Conservation (phyloP, 2,797 vertebrate species). For the Eulemur coronatus region DNA sequence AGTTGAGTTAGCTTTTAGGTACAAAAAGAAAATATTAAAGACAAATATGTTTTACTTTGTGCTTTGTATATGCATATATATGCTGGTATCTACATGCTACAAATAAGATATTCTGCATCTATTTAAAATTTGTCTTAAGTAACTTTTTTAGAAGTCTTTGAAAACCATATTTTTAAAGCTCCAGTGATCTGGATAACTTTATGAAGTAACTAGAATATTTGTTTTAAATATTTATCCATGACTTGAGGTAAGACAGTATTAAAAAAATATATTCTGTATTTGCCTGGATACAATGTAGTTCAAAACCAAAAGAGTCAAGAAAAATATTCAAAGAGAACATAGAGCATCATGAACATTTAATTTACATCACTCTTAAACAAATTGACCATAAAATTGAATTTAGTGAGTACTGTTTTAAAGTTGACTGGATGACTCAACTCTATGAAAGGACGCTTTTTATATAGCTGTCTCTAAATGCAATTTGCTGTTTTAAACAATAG, state of each 20-base stretch:
- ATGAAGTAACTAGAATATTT: neutral
- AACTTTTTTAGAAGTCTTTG: neutral
- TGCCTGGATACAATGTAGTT: neutral
- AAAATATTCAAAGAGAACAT: neutral
- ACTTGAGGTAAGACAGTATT: neutral
- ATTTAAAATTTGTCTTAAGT: neutral
- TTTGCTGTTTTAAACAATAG: neutral
- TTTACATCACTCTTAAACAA: neutral
- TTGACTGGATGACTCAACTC: neutral
- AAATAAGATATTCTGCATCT: neutral
- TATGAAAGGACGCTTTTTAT: neutral
- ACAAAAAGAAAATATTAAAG: neutral
- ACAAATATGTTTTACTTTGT: neutral
- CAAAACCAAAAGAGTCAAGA: neutral
- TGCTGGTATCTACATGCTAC: neutral
- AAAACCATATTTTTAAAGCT: neutral
- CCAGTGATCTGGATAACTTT: conserved; percentile 2
- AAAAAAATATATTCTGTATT: neutral
- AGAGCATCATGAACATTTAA: neutral
- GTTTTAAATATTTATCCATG: conserved; percentile 39
- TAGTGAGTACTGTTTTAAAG: neutral
- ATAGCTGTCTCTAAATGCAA: neutral
- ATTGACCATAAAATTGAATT: neutral
- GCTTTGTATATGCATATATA: neutral
- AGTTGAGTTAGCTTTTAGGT: neutral